These are phyloP conservation scores for Dicerorhinus sumatrensis DNA, from an alignment of 2,113 vertebrate genomes.

Conservation along the genomic window DNA sequence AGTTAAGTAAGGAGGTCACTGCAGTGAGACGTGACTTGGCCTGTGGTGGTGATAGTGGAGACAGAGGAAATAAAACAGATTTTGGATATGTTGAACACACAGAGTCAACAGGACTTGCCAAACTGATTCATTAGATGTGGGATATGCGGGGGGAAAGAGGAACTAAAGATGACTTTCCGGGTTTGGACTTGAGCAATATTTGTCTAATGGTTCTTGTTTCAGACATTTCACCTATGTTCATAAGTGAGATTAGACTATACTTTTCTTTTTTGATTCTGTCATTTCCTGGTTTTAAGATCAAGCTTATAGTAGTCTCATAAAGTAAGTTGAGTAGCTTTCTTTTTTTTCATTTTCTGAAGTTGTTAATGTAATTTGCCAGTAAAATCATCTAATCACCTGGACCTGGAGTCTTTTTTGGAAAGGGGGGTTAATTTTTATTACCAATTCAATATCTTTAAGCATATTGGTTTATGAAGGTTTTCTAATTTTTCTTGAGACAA, in stretches of 20 bases:
- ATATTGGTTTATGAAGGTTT: slow-evolving; percentile 22
- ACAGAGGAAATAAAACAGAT: neutral
- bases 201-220: neutral
- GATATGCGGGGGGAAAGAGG: neutral
- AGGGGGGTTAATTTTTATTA: neutral
- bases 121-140: neutral
- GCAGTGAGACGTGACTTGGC: neutral
- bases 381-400: slow-evolving; percentile 26
- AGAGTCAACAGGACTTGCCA: neutral
- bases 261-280: neutral
- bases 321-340: neutral
- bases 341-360: neutral
- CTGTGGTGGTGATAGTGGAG: neutral
- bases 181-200: neutral
- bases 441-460: neutral
- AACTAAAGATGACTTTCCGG: neutral
- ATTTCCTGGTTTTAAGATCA: slow-evolving; percentile 8
- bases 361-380: neutral
- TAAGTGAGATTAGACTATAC: neutral
- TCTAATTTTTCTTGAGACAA: slow-evolving; percentile 27
- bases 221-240: neutral
- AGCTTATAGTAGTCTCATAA: slow-evolving; percentile 12
- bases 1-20: neutral
- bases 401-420: neutral
- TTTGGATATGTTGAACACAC: neutral